Conservation (phyloP, 1,140 invertebrate genomes). For the Oppia nitens region DNA sequence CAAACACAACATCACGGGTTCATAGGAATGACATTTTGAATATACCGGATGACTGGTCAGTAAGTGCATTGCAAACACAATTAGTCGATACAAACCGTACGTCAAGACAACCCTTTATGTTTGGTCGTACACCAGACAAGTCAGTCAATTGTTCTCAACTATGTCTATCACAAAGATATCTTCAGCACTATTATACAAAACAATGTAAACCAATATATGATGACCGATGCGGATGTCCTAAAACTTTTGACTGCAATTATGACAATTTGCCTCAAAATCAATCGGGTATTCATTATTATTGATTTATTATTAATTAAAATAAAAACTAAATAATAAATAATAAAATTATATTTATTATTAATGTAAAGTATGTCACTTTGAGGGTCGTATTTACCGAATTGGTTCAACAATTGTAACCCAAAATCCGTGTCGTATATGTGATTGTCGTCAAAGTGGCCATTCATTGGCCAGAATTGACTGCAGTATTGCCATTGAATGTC, state of each 20-base stretch:
- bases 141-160: background rate
- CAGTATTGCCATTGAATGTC: slow-evolving; percentile 17
- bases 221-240: slow-evolving; percentile 12
- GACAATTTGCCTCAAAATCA: background rate
- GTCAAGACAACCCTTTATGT: too few species aligned
- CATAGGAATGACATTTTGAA: background rate
- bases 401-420: slow-evolving; percentile 9
- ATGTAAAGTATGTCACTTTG: slow-evolving; percentile 11
- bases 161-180: slow-evolving; percentile 13
- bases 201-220: slow-evolving; percentile 13
- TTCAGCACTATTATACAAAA: slow-evolving; percentile 15
- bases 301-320: background rate
- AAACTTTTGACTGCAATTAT: slow-evolving; percentile 12
- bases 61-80: too few species aligned
- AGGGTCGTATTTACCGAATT: slow-evolving; percentile 15
- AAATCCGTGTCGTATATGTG: slow-evolving; percentile 13
- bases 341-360: background rate
- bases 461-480: background rate
- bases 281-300: background rate
- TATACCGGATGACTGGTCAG: background rate
- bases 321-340: background rate
- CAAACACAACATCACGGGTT: background rate
- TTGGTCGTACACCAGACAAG: background rate
- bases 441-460: background rate
- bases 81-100: too few species aligned